These are phyloP conservation scores for Melanotaenia duboulayi DNA, from an alignment of 2,113 vertebrate genomes.

Conservation along the genomic window DNA sequence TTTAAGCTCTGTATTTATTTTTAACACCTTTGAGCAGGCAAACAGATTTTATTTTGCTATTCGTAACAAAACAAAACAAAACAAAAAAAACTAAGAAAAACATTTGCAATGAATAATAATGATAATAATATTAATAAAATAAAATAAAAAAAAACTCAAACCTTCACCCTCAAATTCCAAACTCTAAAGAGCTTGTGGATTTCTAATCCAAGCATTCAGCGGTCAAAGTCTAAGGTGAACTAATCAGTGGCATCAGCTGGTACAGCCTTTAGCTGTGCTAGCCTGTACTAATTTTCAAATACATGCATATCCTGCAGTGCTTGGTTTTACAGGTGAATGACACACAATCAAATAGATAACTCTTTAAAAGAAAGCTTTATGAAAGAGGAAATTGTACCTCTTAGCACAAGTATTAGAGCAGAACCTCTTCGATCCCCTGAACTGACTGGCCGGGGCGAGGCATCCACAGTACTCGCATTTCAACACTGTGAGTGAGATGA, in stretches of 20 bases:
- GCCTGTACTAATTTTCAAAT: too few relatives aligned
- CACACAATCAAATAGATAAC: background rate
- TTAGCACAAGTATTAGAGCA: slow-evolving; percentile 98
- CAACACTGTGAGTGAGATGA: slow-evolving; percentile 77
- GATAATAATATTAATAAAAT: too few relatives aligned
- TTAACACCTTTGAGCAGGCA: too few relatives aligned
- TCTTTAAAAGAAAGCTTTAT: background rate
- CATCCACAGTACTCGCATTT: slow-evolving; percentile 97
- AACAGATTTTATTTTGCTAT: too few relatives aligned
- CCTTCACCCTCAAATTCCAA: too few relatives aligned
- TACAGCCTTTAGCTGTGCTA: background rate
- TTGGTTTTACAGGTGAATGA: background rate
- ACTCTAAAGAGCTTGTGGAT: background rate
- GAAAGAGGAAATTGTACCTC: slow-evolving; percentile 81
- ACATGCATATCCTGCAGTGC: too few relatives aligned
- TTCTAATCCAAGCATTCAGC: background rate
- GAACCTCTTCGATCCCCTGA: slow-evolving; percentile 96
- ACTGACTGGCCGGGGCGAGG: slow-evolving; percentile 91
- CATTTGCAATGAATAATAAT: too few relatives aligned
- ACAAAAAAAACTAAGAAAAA: too few relatives aligned
- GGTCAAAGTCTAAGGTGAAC: background rate
- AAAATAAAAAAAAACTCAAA: too few relatives aligned
- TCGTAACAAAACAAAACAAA: too few relatives aligned
- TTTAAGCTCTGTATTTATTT: too few relatives aligned
- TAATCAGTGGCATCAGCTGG: too few relatives aligned